Evolutionary conservation across 2,888 invertebrate species (phyloP), one percentile per base, ranked within the genome.

Genomic region (Lottia scabra): DNA sequence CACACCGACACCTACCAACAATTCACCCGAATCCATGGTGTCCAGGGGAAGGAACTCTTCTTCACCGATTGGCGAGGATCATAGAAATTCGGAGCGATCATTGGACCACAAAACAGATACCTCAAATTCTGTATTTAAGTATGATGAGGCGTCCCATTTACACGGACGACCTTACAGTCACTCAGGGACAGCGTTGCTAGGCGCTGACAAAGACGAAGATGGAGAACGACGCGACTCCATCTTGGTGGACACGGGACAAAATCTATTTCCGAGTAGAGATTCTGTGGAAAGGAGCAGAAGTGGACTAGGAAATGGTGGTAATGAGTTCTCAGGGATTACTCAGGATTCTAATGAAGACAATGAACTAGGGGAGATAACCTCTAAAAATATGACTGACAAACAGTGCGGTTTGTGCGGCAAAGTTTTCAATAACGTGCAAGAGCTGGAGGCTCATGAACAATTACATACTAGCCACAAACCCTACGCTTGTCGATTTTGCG

Each of bases 401-500:
- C 68, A 46, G 65, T 85, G 85, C 75, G 82, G 81, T 15, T 77
- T 85, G 26, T 85, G 85, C 68, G 81, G 81, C 10, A 81, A 84
- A 74, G 75, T 76, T 23, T 83, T 84, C 64, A 81, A 80, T 48
- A 78, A 78, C 43, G 73, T 77, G n/a, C 78, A 79, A 63, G 80
- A 82, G 68, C 77, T 84, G 12, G 80, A 81, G 67, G 76, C 81
- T 46, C 85, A 85, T 68, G 81, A 81, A 70, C 81, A 82, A 67
- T 74, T 82, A 6, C 85, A 85, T 68, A 82, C 79, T 12, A 84
- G 83, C 73, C 83, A 82, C 67, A 80, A 80, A 67, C 83, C 85
- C n/a, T 81, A 83, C 67, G 75, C 80, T n/a, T 85, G 85, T 73
- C 78, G 80, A 15, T 82, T 81, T 72, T 85, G 85, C 70, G 83